Percentiles rank a stretch among this genome's conserved stretches.
Conservation (phyloP, 2,797 vertebrate genomes). For the Hippopotamyrus pictus region DNA sequence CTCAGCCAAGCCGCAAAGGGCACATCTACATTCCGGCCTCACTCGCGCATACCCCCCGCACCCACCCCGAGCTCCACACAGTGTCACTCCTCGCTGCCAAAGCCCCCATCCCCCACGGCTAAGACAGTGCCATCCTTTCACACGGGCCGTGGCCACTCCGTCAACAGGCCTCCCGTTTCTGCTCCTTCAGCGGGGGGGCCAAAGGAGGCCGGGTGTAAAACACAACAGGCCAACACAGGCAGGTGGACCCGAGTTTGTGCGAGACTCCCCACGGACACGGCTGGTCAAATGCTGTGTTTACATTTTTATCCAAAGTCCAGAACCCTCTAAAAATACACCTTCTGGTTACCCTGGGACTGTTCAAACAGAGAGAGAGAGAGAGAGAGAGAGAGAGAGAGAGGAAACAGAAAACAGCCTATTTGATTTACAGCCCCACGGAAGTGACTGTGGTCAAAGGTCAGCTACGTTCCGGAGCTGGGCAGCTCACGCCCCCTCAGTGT, state of each 20-base stretch:
- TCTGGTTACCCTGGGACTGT: background rate
- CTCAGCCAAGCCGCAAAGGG: background rate
- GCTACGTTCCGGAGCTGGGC: background rate
- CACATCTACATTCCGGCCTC: conserved; percentile 19
- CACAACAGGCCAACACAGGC: background rate
- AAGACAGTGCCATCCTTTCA: conserved; percentile 24
- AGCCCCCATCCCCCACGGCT: background rate
- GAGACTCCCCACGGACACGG: background rate
- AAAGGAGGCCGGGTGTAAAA: background rate
- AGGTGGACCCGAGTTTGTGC: background rate
- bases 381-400: background rate
- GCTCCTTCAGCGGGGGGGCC: background rate
- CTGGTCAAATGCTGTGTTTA: background rate
- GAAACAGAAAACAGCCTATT: background rate
- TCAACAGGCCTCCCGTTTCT: conserved; percentile 5
- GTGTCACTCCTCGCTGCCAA: conserved; percentile 12
- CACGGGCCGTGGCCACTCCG: background rate
- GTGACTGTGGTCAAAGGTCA: background rate
- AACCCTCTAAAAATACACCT: background rate
- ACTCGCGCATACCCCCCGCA: background rate
- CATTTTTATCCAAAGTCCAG: conserved; percentile 2
- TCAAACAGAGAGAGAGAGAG: background rate
- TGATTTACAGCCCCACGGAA: background rate
- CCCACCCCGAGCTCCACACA: background rate
- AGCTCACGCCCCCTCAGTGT: background rate